Base-by-base conservation (phyloP, 2,888 invertebrate species). In the Caenorhabditis becei region DNA sequence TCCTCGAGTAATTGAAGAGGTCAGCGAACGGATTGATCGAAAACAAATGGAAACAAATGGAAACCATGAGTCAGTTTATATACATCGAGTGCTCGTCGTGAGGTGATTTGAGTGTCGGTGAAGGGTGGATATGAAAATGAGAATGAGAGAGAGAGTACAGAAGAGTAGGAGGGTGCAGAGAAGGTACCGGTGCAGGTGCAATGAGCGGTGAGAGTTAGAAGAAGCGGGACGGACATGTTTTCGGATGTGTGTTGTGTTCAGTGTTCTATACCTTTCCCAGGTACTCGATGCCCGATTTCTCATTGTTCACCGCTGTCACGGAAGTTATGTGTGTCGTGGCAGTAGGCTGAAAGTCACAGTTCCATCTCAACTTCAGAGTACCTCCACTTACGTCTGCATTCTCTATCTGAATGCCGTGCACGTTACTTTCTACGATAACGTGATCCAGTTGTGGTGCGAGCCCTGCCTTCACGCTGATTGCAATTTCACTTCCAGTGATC, bases 211-310 rank as follows among this genome's bases (percentile, higher is more conserved):
- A 32, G 32, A 49, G 51, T 51, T 66, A 67, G 28, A 37, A 74
- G 67, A 66, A 75, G 63, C 65, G 61, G 41, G 59, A 74, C 66
- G 74, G 59, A 66, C 59, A 63, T 28, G 28, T 26, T 54, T 61
- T 59, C 37, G 47, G 28, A 28, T 51, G 26, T 53, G 23, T 53
- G 23, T 24, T 49, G 20, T 8, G 7, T 23, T 53, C 24, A 53
- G 53, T 53, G 23, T 16, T n/a, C 56, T 77, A 80, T 80, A 80
- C 80, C 80, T 77, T 75, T 66, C 80, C 80, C 23, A 75, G 63
- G 74, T 80, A 80, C 65, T 80, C 74, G 35, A 80, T 54, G 35
- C 80, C 80, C 20, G 56, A 65, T 51, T 80, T 80, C 56, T 80
- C 71, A 18, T 77, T 80, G 61, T 77, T 80, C 20, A 63, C 53